Evolutionary conservation across 30 jellyfish, hydroid and myxozoan genomes (phyloP), one percentile per base, ranked within the genome.

Genomic region (Rhopilema esculentum): DNA sequence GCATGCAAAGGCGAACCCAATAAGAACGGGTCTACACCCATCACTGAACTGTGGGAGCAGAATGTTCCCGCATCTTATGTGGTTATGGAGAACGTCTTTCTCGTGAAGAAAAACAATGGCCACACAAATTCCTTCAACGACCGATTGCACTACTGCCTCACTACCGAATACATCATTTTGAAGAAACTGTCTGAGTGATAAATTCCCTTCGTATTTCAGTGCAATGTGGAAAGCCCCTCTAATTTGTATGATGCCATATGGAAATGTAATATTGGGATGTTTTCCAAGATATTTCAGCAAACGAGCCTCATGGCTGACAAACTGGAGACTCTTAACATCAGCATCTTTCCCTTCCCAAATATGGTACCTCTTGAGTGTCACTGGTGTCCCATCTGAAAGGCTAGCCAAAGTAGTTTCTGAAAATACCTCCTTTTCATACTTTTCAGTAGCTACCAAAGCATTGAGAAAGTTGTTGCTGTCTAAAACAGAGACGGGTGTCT

Each of bases 1-100:
- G 26, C 77, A 66, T 2, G 77, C 50, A 66, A 66, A 66, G 15
- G 77, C 22, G 27, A 66, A 66, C 32, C 77, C 77, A 66, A 66
- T 66, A 2, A 66, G 15, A n/a, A 66, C 12, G 22, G 77, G 77
- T 16, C 77, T 21, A 25, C 27, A 48, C 0, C n/a, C 77, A 66
- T 66, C 77, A n/a, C 77, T 48, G n/a, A 31, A 31, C 26, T 4
- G 29, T 16, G 27, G 48, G 20, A 66, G 26, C 20, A 2, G n/a
- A 16, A 66, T 0, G 12, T 66, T 66, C 8, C 27, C 77, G 0
- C 77, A 18, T n/a, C 22, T 0, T 15, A 66, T 19, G 32, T 66
- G 77, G 32, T 66, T 66, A 66, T 66, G 77, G 4, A 66, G 33
- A 21, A 66, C 1, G 27, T 31, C 22, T 48, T 15, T 66, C 27